phyloP scores from a whole-genome alignment of 2,888 invertebrate species.

The Perdita meconis region DNA sequence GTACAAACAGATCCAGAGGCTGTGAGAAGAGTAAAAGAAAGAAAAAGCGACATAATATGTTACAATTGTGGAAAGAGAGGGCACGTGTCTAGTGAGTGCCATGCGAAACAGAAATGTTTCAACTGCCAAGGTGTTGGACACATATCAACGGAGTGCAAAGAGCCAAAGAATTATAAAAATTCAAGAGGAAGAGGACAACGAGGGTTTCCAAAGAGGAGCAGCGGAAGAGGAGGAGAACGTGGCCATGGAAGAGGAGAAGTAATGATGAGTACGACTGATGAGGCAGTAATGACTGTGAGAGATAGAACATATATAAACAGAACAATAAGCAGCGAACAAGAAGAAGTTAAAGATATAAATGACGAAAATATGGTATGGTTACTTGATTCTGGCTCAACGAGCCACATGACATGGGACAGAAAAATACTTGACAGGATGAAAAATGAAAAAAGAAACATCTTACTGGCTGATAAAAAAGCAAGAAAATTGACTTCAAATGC shows the following conservation, averaged over 20 bases:
- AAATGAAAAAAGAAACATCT: neutral
- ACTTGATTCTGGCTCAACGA: conserved; percentile 31
- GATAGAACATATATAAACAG: neutral
- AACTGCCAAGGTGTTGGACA: conserved; percentile 25
- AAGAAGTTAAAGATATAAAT: neutral
- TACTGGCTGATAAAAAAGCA: neutral
- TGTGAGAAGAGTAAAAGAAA: conserved; percentile 6
- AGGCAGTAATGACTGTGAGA: conserved; percentile 11
- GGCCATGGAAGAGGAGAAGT: conserved; percentile 3
- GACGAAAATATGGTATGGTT: neutral
- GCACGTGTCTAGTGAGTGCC: conserved; percentile 5
- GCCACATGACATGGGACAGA: conserved; percentile 17
- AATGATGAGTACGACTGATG: conserved; percentile 14
- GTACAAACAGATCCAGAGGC: neutral
- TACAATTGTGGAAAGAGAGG: conserved; percentile 27
- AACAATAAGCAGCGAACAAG: neutral
- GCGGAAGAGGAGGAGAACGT: neutral
- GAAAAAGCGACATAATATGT: conserved; percentile 5
- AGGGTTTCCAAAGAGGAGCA: neutral
- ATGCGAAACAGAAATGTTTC: conserved; percentile 6
- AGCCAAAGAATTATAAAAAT: neutral
- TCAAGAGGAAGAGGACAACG: conserved; percentile 1
- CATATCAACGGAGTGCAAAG: neutral
- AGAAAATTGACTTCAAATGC: neutral
- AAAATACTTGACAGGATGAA: neutral